Evolutionary conservation across 1,140 invertebrate species (phyloP).

Genomic region (Drosophila seguyi): DNA sequence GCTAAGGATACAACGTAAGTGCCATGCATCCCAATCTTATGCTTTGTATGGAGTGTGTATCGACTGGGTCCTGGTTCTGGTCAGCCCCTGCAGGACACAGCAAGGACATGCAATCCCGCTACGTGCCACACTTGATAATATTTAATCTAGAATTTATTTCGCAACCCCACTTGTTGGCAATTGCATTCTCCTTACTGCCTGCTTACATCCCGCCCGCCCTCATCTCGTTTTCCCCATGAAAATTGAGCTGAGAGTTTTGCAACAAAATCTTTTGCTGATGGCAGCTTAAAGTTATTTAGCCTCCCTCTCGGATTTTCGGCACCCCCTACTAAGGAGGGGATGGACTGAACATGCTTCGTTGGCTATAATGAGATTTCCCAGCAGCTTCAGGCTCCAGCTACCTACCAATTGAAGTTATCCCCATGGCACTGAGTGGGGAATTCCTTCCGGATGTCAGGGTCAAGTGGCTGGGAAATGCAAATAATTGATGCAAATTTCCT

Average conservation of each 20-base stretch:
- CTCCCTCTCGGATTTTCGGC: neutral
- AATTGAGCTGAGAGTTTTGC: slow-evolving; percentile 29
- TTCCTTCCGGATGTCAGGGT: slow-evolving; percentile 47
- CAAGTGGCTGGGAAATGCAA: slow-evolving; percentile 56
- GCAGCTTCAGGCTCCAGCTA: slow-evolving; percentile 14
- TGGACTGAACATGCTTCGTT: slow-evolving; percentile 50
- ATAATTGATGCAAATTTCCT: slow-evolving; percentile 61
- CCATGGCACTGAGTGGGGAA: slow-evolving; percentile 6
- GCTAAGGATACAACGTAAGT: slow-evolving; percentile 87
- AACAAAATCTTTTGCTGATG: slow-evolving; percentile 60
- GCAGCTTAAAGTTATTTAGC: slow-evolving; percentile 57
- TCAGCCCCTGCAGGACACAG: slow-evolving; percentile 5
- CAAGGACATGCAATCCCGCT: slow-evolving; percentile 11
- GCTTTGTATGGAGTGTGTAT: neutral
- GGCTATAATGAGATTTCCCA: slow-evolving; percentile 55
- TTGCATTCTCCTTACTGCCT: slow-evolving; percentile 34
- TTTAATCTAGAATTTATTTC: slow-evolving; percentile 67
- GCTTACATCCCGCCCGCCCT: neutral
- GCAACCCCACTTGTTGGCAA: slow-evolving; percentile 54
- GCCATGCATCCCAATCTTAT: slow-evolving; percentile 19
- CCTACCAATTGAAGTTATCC: slow-evolving; percentile 39
- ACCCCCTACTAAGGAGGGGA: neutral
- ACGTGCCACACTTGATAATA: slow-evolving; percentile 56
- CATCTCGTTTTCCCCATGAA: neutral
- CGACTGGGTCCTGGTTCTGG: neutral